Percentiles rank a stretch among this genome's conserved stretches.
Evolutionary conservation across 2,797 vertebrate species (phyloP).

Genomic region (Falco columbarius): DNA sequence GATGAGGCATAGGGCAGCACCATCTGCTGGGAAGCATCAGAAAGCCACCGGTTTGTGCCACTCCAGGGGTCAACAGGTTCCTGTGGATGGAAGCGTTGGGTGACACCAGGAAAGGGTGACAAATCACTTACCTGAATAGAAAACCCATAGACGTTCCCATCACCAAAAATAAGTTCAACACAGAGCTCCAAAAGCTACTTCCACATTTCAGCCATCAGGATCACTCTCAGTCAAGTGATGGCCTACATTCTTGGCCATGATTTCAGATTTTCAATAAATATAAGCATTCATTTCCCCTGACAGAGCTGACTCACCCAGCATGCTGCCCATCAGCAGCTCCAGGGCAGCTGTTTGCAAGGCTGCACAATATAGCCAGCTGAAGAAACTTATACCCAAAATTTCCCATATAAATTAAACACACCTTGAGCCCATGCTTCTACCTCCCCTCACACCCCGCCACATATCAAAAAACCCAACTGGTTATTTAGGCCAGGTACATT

Average conservation of each 20-base stretch:
- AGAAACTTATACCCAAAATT: background rate
- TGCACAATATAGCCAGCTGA: background rate
- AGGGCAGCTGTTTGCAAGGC: background rate
- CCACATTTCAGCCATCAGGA: accelerated
- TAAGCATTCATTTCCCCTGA: background rate
- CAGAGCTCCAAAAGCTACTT: background rate
- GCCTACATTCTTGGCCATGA: accelerated
- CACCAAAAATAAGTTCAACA: background rate
- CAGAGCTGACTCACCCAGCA: background rate
- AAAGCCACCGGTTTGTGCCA: background rate
- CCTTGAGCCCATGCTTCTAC: background rate
- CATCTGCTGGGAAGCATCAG: slow-evolving; percentile 61
- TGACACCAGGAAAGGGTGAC: background rate
- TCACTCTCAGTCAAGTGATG: background rate
- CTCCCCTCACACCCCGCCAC: background rate
- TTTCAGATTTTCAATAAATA: background rate
- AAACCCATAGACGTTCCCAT: background rate
- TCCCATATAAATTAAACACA: background rate
- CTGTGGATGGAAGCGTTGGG: accelerated
- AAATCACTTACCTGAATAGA: background rate
- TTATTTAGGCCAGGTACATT: background rate
- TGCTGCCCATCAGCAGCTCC: background rate
- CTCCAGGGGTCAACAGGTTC: background rate
- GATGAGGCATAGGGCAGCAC: slow-evolving; percentile 36
- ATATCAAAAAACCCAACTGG: background rate